These are phyloP conservation scores for Ceyx cyanopectus DNA, from an alignment of 2,113 vertebrate genomes.

Conservation along the genomic window DNA sequence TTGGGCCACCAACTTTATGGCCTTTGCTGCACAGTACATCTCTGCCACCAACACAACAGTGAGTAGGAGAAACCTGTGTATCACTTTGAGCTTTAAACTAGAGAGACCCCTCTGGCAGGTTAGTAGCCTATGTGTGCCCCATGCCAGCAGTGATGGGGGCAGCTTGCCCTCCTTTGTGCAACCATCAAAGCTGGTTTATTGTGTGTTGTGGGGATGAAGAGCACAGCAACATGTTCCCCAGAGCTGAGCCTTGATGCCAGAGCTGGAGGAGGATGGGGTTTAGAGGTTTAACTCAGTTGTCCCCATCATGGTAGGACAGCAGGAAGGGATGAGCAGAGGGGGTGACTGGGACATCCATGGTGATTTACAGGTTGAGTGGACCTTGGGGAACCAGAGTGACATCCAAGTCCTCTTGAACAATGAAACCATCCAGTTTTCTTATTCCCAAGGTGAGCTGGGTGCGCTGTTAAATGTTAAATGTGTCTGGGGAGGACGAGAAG, in stretches of 20 bases:
- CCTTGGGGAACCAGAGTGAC: background rate
- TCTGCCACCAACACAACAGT: constrained; percentile 9
- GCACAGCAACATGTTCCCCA: accelerated
- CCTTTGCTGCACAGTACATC: constrained; percentile 34
- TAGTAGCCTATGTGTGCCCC: background rate
- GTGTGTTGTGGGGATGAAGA: background rate
- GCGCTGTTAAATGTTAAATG: background rate
- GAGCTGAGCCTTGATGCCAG: background rate
- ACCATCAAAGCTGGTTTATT: background rate
- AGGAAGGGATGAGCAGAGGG: background rate
- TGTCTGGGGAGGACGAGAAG: accelerated
- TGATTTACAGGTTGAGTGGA: constrained; percentile 52
- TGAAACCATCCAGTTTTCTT: background rate
- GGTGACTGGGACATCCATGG: accelerated
- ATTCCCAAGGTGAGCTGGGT: constrained; percentile 34
- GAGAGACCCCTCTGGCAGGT: background rate
- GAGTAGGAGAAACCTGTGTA: background rate
- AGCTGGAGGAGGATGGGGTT: background rate
- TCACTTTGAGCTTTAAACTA: background rate
- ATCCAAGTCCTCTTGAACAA: constrained; percentile 46
- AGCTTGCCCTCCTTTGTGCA: background rate
- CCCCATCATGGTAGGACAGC: background rate
- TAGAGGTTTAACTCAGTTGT: background rate
- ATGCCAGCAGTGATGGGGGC: accelerated
- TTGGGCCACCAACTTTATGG: constrained; percentile 51